Evolutionary conservation across 2,888 invertebrate genomes (phyloP), one percentile per base, ranked within the genome.

Genomic region (Amblyteles armatorius): DNA sequence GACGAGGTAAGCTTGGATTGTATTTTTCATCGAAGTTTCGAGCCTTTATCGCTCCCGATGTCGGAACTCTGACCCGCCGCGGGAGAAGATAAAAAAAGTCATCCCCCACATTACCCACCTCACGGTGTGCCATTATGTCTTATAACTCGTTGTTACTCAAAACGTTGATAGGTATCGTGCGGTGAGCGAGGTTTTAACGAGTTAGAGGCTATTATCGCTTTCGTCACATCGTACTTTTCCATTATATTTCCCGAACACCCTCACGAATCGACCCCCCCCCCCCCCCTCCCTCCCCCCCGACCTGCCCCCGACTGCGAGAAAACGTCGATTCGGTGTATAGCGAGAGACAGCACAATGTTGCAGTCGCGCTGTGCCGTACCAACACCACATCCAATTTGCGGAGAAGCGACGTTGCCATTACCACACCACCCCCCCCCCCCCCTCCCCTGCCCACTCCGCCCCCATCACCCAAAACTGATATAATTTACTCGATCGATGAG

Each of bases 401-500:
- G 65, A 50, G 19, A 65, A 57, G 55, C 48, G 57, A 36, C 67
- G n/a, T 68, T 36, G 16, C 69, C 13, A 16, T 29, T 55, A 22
- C 1, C 22, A 22, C n/a, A 33, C 13, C 5, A 13, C 33, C 33
- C 63, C 16, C 13, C 11, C 16, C 16, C 29, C 60, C 2, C 63
- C 9, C 63, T 13, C n/a, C 36, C 57, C 0, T 26, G 26, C 26
- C n/a, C n/a, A 11, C 0, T n/a, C 36, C n/a, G 19, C 0, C 13
- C 13, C 33, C 69, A 68, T 13, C 68, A 22, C 19, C 76, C 52
- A 57, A 79, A 77, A 77, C 84, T 77, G 76, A 86, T 84, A 79
- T 82, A 77, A 86, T 86, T 82, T 63, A 77, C 77, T 74, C 78
- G 82, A 79, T 82, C 84, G 84, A 86, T 82, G 74, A 82, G 79